Evolutionary conservation across 2,797 vertebrate genomes (phyloP).

Genomic region (Poeciliopsis infans): DNA sequence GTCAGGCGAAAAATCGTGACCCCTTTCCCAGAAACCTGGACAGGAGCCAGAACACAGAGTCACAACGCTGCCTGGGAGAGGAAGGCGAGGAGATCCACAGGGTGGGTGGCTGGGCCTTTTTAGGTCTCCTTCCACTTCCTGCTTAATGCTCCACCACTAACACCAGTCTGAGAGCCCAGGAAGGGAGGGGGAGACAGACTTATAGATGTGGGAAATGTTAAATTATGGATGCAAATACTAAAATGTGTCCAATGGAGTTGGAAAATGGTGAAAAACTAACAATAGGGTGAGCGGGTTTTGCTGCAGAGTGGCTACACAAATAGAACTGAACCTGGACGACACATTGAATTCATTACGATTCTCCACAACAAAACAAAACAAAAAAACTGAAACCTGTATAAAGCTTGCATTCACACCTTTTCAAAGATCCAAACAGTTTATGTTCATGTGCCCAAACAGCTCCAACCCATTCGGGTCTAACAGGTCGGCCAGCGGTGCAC

Average conservation of each 20-base stretch:
- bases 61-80: slow-evolving; percentile 63
- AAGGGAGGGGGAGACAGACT: slow-evolving; percentile 24
- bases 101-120: slow-evolving; percentile 57
- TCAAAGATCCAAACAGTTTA: slow-evolving; percentile 53
- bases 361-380: slow-evolving; percentile 13
- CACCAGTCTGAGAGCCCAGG: slow-evolving; percentile 39
- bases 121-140: slow-evolving; percentile 76
- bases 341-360: slow-evolving; percentile 6
- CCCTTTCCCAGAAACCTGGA: slow-evolving; percentile 84
- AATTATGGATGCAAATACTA: slow-evolving; percentile 37
- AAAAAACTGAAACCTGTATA: not conserved
- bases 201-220: slow-evolving; percentile 32
- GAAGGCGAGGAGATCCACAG: slow-evolving; percentile 36
- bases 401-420: slow-evolving; percentile 23
- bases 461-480: slow-evolving; percentile 71
- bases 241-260: not conserved
- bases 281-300: slow-evolving; percentile 24
- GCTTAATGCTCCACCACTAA: slow-evolving; percentile 36
- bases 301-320: not conserved
- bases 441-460: slow-evolving; percentile 65
- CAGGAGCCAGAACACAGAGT: slow-evolving; percentile 81
- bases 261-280: slow-evolving; percentile 20
- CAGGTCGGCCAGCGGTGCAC: slow-evolving; percentile 77
- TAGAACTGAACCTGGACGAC: not conserved
- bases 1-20: slow-evolving; percentile 84